Conservation (phyloP, 2,797 vertebrate genomes). For the Sebastes miniatus region DNA sequence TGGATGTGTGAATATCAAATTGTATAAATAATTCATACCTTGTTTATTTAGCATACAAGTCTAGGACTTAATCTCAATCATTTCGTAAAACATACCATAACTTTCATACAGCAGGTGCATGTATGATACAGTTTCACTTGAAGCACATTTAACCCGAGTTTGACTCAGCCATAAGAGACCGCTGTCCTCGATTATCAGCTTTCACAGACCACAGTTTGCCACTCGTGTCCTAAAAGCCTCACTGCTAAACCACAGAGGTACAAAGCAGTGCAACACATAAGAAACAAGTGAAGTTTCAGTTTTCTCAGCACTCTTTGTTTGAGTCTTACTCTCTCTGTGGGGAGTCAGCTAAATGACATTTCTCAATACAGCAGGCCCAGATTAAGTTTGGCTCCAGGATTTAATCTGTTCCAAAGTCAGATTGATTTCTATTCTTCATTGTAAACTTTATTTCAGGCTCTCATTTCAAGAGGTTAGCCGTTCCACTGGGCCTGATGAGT, state of each 20-base stretch:
- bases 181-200: not conserved
- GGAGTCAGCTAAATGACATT: not conserved
- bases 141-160: not conserved
- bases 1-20: not conserved
- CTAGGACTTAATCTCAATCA: not conserved
- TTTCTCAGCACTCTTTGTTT: not conserved
- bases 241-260: not conserved
- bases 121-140: not conserved
- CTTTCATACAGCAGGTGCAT: not conserved
- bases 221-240: not conserved
- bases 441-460: constrained; percentile 78
- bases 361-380: not conserved
- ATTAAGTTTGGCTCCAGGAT: not conserved
- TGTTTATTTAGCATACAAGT: not conserved
- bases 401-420: not conserved
- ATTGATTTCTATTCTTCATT: not conserved
- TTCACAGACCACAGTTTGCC: not conserved
- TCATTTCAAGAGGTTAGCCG: constrained; percentile 83
- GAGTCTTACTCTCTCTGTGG: not conserved
- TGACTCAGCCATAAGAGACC: not conserved
- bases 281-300: not conserved
- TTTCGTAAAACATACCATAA: no score
- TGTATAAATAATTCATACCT: not conserved
- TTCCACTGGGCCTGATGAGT: constrained; percentile 85
- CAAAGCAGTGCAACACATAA: not conserved